Conservation (phyloP, 2,888 invertebrate species). For the Epistrophe eligans region DNA sequence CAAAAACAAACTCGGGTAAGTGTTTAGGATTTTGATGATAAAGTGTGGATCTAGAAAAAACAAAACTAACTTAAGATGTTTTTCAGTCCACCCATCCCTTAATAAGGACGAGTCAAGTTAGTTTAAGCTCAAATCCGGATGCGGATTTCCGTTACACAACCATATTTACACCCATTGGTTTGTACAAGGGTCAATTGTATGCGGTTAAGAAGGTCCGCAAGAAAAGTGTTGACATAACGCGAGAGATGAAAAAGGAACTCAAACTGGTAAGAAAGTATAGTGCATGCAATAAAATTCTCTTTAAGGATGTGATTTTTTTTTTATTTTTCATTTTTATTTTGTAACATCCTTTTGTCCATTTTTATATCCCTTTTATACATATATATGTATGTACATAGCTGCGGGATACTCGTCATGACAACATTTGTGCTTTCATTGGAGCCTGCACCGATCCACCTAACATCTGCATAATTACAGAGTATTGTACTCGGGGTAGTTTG, state of each 20-base stretch:
- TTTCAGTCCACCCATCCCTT: constrained; percentile 86
- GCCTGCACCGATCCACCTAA: constrained; percentile 96
- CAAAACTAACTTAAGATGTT: not conserved
- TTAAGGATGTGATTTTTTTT: not conserved
- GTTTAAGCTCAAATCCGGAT: constrained; percentile 95
- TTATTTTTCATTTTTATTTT: not conserved
- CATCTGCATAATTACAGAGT: constrained; percentile 94
- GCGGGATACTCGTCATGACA: constrained; percentile 95
- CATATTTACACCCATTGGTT: constrained; percentile 95
- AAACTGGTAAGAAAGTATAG: constrained; percentile 89
- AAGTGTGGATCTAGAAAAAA: not conserved
- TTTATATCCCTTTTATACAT: constrained; percentile 21
- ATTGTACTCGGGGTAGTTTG: constrained; percentile 95
- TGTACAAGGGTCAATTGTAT: constrained; percentile 94
- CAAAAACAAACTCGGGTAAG: constrained; percentile 82
- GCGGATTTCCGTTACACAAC: constrained; percentile 95
- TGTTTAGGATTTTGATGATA: constrained; percentile 49
- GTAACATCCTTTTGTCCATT: constrained; percentile 11
- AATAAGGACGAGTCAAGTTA: constrained; percentile 94
- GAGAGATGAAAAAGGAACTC: constrained; percentile 96
- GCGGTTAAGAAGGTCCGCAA: constrained; percentile 94
- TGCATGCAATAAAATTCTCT: constrained; percentile 21
- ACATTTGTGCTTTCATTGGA: constrained; percentile 95
- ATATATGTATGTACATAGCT: constrained; percentile 85
- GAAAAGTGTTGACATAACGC: constrained; percentile 93